Base-by-base conservation (phyloP, 2,888 invertebrate genomes). In the Bombylius discolor region DNA sequence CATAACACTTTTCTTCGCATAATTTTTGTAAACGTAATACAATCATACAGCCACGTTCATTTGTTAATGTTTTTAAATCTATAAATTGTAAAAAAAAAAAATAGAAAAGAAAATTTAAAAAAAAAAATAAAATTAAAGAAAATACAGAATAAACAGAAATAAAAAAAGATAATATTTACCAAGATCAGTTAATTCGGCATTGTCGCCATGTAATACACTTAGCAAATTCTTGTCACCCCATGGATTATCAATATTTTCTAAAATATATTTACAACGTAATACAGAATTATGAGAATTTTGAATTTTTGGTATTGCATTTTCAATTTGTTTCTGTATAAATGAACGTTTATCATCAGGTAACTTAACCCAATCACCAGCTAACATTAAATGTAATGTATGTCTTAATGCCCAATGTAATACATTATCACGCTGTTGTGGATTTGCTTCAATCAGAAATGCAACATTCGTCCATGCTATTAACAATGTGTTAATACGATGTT, bases 1-100 rank as follows among this genome's bases (percentile, higher is more conserved):
- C 80, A 71, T 81, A 80, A 70, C 81, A 81, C 63, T 79, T 77
- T 60, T 79, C 78, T 69, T 81, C 80, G 66, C 79, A 78, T 59
- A 82, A 71, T 67, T 79, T 79, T 65, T 79, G 80, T 62, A 82
- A 70, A 62, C 82, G 75, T 68, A 80, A 77, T 51, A 78, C 76
- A 60, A 81, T 73, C 63, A 81, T 70, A 67, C 79, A 78, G 52
- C 78, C 79, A 56, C 78, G 77, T 71, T 82, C 81, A 60, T 74
- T 72, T 64, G 76, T 76, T 61, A 81, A 80, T 66, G 79, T 80
- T 62, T 78, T 77, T 66, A 76, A 64, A 65, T 76, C 75, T 76
- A 64, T 12, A 49, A 56, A 36, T 7, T 7, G 7, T 5, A 36
- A 36, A 36, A 36, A 36, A 7, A 36, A 36, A 36, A 36, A 36